Evolutionary conservation across 2,888 invertebrate species (phyloP).

Genomic region (Noctua janthina): DNA sequence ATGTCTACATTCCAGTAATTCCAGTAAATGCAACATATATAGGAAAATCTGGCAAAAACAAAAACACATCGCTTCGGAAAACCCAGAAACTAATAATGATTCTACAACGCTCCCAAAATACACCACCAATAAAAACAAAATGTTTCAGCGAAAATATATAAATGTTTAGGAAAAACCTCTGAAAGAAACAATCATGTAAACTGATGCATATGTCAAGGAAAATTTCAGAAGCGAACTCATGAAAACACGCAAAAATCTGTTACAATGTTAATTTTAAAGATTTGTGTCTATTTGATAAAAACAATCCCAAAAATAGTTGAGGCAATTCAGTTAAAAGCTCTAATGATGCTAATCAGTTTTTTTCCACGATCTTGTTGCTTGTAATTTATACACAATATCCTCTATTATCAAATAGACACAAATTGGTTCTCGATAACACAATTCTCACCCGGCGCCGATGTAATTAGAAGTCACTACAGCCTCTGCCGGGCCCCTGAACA

Average conservation of each 20-base stretch:
- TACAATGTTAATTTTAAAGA: constrained; percentile 59
- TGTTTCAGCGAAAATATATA: constrained; percentile 65
- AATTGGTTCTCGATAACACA: constrained; percentile 35
- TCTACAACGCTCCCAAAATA: constrained; percentile 70
- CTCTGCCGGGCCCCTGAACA: constrained; percentile 97
- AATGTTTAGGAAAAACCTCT: constrained; percentile 67
- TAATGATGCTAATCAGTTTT: constrained; percentile 31
- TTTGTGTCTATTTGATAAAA: constrained; percentile 58
- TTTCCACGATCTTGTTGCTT: neutral
- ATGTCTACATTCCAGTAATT: constrained; percentile 63
- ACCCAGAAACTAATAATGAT: constrained; percentile 59
- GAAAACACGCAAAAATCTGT: constrained; percentile 64
- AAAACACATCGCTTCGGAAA: constrained; percentile 61
- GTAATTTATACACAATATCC: constrained; percentile 9
- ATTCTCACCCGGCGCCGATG: constrained; percentile 96
- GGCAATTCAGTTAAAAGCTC: neutral
- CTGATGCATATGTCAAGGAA: constrained; percentile 58
- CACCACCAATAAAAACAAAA: constrained; percentile 69
- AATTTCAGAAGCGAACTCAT: constrained; percentile 62
- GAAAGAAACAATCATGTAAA: constrained; percentile 65
- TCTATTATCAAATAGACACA: constrained; percentile 71
- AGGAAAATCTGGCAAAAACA: constrained; percentile 65
- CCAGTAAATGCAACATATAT: constrained; percentile 49
- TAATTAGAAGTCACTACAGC: constrained; percentile 98
- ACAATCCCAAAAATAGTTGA: constrained; percentile 16